Percentiles rank a stretch among this genome's conserved stretches.
Evolutionary conservation across 2,888 invertebrate species (phyloP).

Genomic region (Ochropleura leucogaster): DNA sequence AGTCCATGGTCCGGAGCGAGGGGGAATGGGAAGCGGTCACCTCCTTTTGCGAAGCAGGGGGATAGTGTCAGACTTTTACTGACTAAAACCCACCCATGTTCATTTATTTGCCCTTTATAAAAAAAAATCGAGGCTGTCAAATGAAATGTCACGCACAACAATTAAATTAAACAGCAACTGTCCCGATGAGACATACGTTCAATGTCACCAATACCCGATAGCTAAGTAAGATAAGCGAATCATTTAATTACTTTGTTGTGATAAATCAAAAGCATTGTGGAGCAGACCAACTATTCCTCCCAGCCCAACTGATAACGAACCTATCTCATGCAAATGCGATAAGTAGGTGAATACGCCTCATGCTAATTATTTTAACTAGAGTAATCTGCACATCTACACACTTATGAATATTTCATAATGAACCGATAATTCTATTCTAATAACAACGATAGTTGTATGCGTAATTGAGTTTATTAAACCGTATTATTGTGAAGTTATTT

Average conservation of each 20-base stretch:
- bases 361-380: slow-evolving; percentile 47
- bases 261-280: slow-evolving; percentile 53
- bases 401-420: slow-evolving; percentile 48
- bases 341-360: slow-evolving; percentile 31
- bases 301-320: slow-evolving; percentile 39
- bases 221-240: slow-evolving; percentile 55
- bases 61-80: too few species aligned
- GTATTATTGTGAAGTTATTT: not conserved
- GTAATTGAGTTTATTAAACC: slow-evolving; percentile 31
- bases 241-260: slow-evolving; percentile 55
- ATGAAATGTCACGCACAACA: slow-evolving; percentile 15
- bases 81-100: too few species aligned
- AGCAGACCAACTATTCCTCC: slow-evolving; percentile 34
- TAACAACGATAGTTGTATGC: slow-evolving; percentile 20
- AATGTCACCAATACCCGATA: slow-evolving; percentile 62
- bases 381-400: slow-evolving; percentile 45
- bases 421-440: slow-evolving; percentile 47
- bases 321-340: slow-evolving; percentile 48
- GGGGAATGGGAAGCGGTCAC: too few species aligned
- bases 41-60: too few species aligned
- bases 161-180: slow-evolving; percentile 45
- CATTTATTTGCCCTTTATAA: too few species aligned
- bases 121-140: not conserved
- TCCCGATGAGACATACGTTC: slow-evolving; percentile 43
- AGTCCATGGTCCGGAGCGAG: too few species aligned